Conservation (phyloP, 1,140 invertebrate species). For the Hycleus cichorii region DNA sequence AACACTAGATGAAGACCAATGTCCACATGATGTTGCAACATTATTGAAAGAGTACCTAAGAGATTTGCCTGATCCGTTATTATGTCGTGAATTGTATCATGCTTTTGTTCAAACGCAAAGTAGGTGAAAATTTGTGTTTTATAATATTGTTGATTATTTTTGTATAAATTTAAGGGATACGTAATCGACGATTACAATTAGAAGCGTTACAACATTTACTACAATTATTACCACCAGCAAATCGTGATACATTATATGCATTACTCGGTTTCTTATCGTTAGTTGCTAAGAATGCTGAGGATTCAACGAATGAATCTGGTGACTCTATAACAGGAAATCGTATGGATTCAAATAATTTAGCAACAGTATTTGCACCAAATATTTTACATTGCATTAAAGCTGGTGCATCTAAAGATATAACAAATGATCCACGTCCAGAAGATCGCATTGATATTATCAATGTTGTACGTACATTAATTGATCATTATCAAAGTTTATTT, state of each 20-base stretch:
- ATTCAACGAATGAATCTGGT: conserved; percentile 50
- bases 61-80: conserved; percentile 85
- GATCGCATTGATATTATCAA: conserved; percentile 84
- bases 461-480: conserved; percentile 74
- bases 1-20: conserved; percentile 67
- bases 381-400: conserved; percentile 74
- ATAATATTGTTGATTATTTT: neutral
- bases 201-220: conserved; percentile 77
- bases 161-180: conserved; percentile 52
- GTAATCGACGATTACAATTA: conserved; percentile 71
- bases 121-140: conserved; percentile 38
- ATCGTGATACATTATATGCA: conserved; percentile 80
- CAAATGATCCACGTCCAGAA: conserved; percentile 58
- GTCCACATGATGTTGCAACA: conserved; percentile 88
- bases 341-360: conserved; percentile 88
- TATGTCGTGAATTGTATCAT: conserved; percentile 81
- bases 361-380: conserved; percentile 89
- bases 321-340: conserved; percentile 74
- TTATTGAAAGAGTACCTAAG: conserved; percentile 89
- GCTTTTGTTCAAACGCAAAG: conserved; percentile 87
- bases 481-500: conserved; percentile 69
- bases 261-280: conserved; percentile 73
- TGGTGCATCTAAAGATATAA: conserved; percentile 50
- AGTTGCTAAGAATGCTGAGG: conserved; percentile 67
- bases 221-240: conserved; percentile 74